A percentile compares a stretch with the other conserved stretches of the same genome.
phyloP scores from a whole-genome alignment of 1,140 invertebrate genomes.

The Telenomus remus region DNA sequence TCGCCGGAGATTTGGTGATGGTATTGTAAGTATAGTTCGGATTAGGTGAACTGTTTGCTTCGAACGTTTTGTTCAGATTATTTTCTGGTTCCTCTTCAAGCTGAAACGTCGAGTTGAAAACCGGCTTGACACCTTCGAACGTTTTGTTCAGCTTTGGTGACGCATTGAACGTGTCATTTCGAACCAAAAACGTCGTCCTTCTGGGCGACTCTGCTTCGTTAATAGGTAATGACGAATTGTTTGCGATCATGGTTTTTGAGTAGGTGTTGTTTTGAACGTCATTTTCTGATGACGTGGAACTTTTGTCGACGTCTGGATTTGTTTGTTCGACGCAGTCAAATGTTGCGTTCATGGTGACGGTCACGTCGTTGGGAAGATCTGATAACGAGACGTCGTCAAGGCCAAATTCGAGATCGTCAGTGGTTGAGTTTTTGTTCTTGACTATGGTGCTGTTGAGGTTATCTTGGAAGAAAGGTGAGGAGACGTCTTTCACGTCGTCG shows the following conservation, averaged over 20 bases:
- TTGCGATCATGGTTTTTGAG: constrained; percentile 15
- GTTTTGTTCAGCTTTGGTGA: constrained; percentile 9
- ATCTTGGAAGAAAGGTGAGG: constrained; percentile 25
- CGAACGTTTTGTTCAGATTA: background rate
- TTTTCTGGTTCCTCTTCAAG: background rate
- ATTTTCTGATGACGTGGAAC: constrained; percentile 5
- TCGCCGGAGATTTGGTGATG: background rate
- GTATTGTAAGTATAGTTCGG: background rate
- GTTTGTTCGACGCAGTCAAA: constrained; percentile 23
- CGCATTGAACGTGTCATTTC: constrained; percentile 23
- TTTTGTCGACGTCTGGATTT: constrained; percentile 27
- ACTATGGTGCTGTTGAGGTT: constrained; percentile 19
- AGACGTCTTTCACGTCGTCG: constrained; percentile 55
- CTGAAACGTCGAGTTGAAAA: constrained; percentile 10
- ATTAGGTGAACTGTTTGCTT: background rate
- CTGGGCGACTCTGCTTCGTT: no score
- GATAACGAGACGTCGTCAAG: constrained; percentile 18
- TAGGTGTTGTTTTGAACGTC: constrained; percentile 39
- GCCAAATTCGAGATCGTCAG: background rate
- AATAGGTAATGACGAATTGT: background rate
- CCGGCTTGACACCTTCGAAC: background rate
- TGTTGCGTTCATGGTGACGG: constrained; percentile 13
- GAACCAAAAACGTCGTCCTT: no score
- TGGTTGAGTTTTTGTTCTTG: constrained; percentile 13
- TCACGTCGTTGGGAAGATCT: constrained; percentile 1